Evolutionary conservation across 2,113 vertebrate genomes (phyloP).

Genomic region (Pionites leucogaster): DNA sequence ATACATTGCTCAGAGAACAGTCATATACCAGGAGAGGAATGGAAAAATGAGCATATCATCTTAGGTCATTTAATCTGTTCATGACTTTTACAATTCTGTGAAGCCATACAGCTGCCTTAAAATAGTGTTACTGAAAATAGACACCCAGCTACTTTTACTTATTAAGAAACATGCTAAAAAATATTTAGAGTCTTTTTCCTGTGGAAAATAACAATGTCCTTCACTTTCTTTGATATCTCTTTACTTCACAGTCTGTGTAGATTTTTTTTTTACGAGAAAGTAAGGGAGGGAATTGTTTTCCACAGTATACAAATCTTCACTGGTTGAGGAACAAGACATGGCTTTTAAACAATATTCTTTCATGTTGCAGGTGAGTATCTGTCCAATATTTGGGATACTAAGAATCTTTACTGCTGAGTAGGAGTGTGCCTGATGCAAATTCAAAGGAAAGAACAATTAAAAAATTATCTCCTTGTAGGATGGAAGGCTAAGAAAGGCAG

Average conservation of each 20-base stretch:
- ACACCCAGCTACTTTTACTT: background rate
- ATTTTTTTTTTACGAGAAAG: background rate
- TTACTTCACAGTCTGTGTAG: background rate
- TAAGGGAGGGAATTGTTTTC: background rate
- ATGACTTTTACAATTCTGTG: conserved; percentile 2
- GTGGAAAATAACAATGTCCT: background rate
- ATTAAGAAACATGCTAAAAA: background rate
- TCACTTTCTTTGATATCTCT: background rate
- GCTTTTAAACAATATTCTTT: background rate
- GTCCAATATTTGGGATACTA: background rate
- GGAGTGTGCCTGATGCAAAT: background rate
- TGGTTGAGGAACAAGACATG: background rate
- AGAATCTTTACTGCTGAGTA: background rate
- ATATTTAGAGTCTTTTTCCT: background rate
- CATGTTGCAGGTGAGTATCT: background rate
- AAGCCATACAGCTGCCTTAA: background rate
- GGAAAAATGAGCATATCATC: conserved; percentile 4
- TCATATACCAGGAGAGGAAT: background rate
- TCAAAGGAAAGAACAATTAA: background rate
- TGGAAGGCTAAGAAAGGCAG: background rate
- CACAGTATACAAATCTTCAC: background rate
- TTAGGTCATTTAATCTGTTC: conserved; percentile 12
- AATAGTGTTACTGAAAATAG: background rate
- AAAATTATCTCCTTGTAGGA: background rate
- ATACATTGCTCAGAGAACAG: conserved; percentile 10